A percentile compares a stretch with the other conserved stretches of the same genome.
These are phyloP conservation scores for Danio jaintianensis DNA, from an alignment of 2,797 vertebrate genomes.

Conservation along the genomic window DNA sequence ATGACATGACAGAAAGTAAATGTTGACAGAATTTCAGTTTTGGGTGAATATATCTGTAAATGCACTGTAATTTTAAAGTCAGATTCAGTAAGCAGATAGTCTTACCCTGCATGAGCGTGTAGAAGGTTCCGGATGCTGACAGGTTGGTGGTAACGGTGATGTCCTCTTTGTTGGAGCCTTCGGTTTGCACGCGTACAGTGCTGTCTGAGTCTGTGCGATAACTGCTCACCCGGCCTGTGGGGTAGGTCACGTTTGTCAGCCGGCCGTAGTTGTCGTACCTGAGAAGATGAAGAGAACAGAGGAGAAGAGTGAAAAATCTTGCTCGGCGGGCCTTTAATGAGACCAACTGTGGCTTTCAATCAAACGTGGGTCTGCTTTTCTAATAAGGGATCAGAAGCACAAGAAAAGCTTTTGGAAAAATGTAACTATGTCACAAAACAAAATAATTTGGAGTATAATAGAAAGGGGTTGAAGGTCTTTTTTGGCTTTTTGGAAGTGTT, in stretches of 20 bases:
- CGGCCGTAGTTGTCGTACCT: conserved; percentile 96
- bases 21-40: neutral
- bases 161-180: conserved; percentile 94
- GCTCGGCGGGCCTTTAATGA: conserved; percentile 8
- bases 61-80: neutral
- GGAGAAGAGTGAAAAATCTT: conserved; percentile 17
- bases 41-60: neutral
- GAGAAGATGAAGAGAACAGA: conserved; percentile 42
- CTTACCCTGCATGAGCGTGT: conserved; percentile 96
- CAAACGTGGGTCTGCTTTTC: neutral
- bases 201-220: conserved; percentile 92
- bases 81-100: neutral
- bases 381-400: conserved; percentile 4
- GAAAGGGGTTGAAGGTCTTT: neutral
- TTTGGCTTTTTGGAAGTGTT: neutral
- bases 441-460: neutral
- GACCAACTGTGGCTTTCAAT: conserved; percentile 13
- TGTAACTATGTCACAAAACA: neutral
- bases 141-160: conserved; percentile 97
- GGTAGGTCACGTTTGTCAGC: conserved; percentile 96
- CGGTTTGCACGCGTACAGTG: conserved; percentile 91
- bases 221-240: conserved; percentile 95
- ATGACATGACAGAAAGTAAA: neutral
- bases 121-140: conserved; percentile 95
- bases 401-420: neutral